A percentile compares a stretch with the other conserved stretches of the same genome.
These are phyloP conservation scores for Megaustenia siamemsis DNA, from an alignment of 2,888 invertebrate genomes.

Conservation along the genomic window DNA sequence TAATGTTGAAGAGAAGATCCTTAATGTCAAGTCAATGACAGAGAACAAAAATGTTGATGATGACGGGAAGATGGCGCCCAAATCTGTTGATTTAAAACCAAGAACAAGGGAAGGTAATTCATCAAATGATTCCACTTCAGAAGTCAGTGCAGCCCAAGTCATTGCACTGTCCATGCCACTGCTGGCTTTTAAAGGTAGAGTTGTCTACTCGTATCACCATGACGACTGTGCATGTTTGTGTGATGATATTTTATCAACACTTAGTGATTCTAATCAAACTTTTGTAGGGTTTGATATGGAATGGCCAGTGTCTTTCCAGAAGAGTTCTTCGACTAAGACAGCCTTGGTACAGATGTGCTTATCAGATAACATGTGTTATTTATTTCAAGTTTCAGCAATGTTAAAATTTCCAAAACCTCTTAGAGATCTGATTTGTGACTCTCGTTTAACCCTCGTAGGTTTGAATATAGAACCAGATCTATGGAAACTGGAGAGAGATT, in stretches of 20 bases:
- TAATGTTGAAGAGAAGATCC: background rate
- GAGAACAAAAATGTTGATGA: too few species aligned
- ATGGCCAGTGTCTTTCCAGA: slow-evolving; percentile 71
- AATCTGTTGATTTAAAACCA: too few species aligned
- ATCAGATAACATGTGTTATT: slow-evolving; percentile 65
- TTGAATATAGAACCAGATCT: slow-evolving; percentile 70
- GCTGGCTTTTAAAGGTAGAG: slow-evolving; percentile 60
- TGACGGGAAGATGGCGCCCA: too few species aligned
- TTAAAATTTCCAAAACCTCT: slow-evolving; percentile 64
- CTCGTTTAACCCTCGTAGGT: slow-evolving; percentile 66
- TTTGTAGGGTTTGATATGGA: slow-evolving; percentile 72
- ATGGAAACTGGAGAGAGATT: slow-evolving; percentile 73
- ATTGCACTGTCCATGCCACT: slow-evolving; percentile 62
- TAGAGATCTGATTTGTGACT: slow-evolving; percentile 61
- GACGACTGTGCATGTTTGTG: slow-evolving; percentile 70
- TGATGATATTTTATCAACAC: slow-evolving; percentile 63
- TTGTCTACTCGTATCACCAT: slow-evolving; percentile 66
- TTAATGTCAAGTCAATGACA: too few species aligned
- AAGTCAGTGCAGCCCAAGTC: slow-evolving; percentile 55
- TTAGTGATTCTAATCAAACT: slow-evolving; percentile 48
- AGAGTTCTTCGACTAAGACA: slow-evolving; percentile 64
- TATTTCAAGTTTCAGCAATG: slow-evolving; percentile 72
- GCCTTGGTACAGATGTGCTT: slow-evolving; percentile 70
- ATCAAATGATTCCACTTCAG: background rate
- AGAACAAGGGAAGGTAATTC: too few species aligned